phyloP scores from a whole-genome alignment of 2,113 vertebrate genomes.

The Puma concolor region DNA sequence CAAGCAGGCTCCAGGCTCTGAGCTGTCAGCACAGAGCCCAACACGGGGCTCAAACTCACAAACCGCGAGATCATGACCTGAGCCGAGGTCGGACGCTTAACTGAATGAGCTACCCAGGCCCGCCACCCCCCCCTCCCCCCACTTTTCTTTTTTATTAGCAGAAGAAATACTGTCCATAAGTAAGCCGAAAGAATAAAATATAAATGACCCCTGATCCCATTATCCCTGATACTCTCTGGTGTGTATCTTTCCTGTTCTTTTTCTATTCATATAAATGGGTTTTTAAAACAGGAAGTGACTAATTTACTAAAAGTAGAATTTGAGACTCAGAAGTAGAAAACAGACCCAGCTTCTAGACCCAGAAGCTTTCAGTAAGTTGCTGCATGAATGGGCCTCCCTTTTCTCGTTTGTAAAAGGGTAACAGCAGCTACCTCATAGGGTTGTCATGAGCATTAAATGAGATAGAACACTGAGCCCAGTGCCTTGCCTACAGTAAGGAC shows the following conservation, averaged over 20 bases:
- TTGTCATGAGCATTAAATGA: not conserved
- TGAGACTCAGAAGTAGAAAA: not conserved
- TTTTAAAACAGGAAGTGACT: not conserved
- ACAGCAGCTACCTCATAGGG: not conserved
- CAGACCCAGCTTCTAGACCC: not conserved
- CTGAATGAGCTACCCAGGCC: too few relatives aligned
- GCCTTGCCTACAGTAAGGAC: not conserved
- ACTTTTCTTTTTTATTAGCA: not conserved
- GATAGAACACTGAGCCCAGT: not conserved
- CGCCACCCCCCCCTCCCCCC: too few relatives aligned
- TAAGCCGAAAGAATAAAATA: slow-evolving; percentile 10
- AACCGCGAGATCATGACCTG: too few relatives aligned
- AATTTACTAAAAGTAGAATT: not conserved
- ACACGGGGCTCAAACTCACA: too few relatives aligned
- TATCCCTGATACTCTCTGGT: not conserved
- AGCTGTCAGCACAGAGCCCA: too few relatives aligned
- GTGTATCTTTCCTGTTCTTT: not conserved
- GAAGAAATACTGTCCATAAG: not conserved
- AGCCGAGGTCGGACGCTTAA: too few relatives aligned
- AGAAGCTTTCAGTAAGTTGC: not conserved
- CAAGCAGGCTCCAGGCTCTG: too few relatives aligned
- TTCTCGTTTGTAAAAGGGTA: not conserved
- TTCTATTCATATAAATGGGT: not conserved
- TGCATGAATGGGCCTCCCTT: not conserved
- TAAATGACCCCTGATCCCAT: not conserved